Evolutionary conservation across 2,888 invertebrate species (phyloP).

Genomic region (Anodontia alba): DNA sequence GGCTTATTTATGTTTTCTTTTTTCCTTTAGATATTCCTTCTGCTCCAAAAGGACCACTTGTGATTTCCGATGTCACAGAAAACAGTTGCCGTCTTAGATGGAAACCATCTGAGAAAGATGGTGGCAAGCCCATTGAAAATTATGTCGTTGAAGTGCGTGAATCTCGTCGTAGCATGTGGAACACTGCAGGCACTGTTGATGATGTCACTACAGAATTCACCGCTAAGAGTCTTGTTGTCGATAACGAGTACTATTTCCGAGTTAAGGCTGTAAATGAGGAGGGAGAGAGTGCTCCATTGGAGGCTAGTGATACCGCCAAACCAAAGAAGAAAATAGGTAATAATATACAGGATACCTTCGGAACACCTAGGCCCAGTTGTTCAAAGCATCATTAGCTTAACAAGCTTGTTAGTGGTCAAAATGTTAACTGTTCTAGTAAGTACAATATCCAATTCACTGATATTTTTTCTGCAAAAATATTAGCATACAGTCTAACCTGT

Average conservation of each 20-base stretch:
- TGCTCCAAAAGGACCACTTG: conserved; percentile 86
- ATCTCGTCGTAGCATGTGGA: conserved; percentile 97
- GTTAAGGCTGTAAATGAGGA: conserved; percentile 99
- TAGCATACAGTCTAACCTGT: no score
- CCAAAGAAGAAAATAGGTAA: conserved; percentile 75
- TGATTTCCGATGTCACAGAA: conserved; percentile 97
- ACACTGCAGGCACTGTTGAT: conserved; percentile 87
- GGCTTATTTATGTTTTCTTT: not conserved
- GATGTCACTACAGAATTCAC: conserved; percentile 85
- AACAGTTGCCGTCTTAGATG: conserved; percentile 97
- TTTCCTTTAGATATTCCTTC: conserved; percentile 76
- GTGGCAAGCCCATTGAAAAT: conserved; percentile 93
- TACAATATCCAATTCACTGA: no score
- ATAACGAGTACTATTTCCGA: conserved; percentile 97
- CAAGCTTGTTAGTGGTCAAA: no score
- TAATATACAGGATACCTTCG: no score
- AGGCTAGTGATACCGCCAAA: conserved; percentile 94
- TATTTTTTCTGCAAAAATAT: no score
- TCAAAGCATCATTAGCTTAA: no score
- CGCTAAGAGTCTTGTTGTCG: conserved; percentile 95
- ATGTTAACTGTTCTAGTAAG: no score
- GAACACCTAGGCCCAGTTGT: no score
- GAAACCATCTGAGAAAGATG: conserved; percentile 98
- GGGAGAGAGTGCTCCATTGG: conserved; percentile 96
- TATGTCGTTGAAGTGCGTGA: conserved; percentile 94